These are phyloP conservation scores for Ephestia elutella DNA, from an alignment of 1,140 invertebrate species.

Conservation along the genomic window DNA sequence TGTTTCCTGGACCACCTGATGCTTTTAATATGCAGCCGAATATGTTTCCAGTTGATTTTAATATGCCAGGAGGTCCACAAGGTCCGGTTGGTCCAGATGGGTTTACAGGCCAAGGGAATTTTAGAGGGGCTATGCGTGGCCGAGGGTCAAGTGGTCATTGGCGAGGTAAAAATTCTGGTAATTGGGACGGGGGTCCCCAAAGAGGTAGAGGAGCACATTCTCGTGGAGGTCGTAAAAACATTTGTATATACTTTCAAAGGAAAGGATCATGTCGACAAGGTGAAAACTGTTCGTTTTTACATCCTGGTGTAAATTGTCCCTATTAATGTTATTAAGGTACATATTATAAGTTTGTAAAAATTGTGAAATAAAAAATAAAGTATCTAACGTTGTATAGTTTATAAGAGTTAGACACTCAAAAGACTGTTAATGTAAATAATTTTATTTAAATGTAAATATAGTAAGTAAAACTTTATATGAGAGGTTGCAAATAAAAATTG, in stretches of 20 bases:
- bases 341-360: slow-evolving; percentile 2
- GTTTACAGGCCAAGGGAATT: slow-evolving; percentile 60
- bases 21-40: slow-evolving; percentile 62
- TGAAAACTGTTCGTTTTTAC: slow-evolving; percentile 85
- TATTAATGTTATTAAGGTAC: slow-evolving; percentile 36
- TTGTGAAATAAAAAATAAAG: neutral
- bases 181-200: slow-evolving; percentile 73
- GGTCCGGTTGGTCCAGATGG: slow-evolving; percentile 56
- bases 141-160: slow-evolving; percentile 72
- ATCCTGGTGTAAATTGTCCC: slow-evolving; percentile 81
- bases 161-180: slow-evolving; percentile 65
- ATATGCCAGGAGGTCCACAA: slow-evolving; percentile 53
- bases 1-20: slow-evolving; percentile 54
- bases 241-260: slow-evolving; percentile 86
- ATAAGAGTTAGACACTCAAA: slow-evolving; percentile 18
- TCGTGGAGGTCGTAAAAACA: slow-evolving; percentile 67
- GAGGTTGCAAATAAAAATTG: slow-evolving; percentile 12
- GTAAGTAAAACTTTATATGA: slow-evolving; percentile 22
- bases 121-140: slow-evolving; percentile 67
- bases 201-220: slow-evolving; percentile 64
- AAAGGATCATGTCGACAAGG: slow-evolving; percentile 84
- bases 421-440: slow-evolving; percentile 35
- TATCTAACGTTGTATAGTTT: slow-evolving; percentile 14
- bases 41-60: slow-evolving; percentile 65
- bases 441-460: slow-evolving; percentile 19